phyloP scores from a whole-genome alignment of 1,140 invertebrate genomes.

The Aphaenogaster ashmeadi region DNA sequence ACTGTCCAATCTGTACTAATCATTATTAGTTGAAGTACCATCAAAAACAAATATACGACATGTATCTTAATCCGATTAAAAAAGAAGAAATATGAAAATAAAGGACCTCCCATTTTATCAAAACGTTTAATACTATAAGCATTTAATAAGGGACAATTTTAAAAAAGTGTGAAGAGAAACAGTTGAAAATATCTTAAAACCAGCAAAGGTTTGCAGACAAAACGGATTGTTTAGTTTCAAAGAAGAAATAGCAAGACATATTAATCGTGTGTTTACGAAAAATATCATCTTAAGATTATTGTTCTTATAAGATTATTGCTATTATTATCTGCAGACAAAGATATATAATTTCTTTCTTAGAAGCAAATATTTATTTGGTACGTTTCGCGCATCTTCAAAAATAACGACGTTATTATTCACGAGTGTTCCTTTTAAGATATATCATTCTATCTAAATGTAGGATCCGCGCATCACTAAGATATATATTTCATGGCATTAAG shows the following conservation, averaged over 20 bases:
- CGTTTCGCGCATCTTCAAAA: slow-evolving; percentile 9
- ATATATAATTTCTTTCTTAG: not conserved
- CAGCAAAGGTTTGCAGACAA: not conserved
- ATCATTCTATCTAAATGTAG: slow-evolving; percentile 55
- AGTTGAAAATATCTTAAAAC: not conserved
- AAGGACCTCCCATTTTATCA: not conserved
- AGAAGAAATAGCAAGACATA: not conserved
- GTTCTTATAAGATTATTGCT: not conserved
- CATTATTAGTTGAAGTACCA: not conserved
- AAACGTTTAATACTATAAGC: not conserved
- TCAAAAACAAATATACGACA: not conserved
- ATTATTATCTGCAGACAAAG: not conserved
- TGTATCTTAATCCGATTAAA: not conserved
- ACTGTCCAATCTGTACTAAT: slow-evolving; percentile 9
- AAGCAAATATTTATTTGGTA: not conserved
- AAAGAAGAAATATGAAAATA: not conserved
- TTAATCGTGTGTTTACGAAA: not conserved
- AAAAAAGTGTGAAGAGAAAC: not conserved
- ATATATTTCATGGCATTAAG: slow-evolving; percentile 61
- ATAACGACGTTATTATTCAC: slow-evolving; percentile 38
- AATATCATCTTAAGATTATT: not conserved
- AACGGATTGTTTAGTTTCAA: not conserved
- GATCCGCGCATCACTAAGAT: slow-evolving; percentile 47
- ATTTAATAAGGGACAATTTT: not conserved
- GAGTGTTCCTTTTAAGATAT: slow-evolving; percentile 31